Conservation (phyloP, 1,140 invertebrate species). For the Oppia nitens region DNA sequence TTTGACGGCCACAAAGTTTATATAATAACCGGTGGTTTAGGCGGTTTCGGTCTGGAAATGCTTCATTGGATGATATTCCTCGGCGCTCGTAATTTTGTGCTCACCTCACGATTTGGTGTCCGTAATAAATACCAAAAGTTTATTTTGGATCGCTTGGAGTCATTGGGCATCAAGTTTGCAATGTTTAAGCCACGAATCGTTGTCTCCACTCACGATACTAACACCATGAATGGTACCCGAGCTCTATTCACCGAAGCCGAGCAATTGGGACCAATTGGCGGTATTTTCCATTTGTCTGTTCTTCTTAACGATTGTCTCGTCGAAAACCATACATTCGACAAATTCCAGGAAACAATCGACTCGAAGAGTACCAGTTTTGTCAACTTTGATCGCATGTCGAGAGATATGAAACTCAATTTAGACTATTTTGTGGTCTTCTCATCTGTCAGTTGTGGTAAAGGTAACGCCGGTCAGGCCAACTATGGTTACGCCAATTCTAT, state of each 20-base stretch:
- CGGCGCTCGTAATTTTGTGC: slow-evolving; percentile 33
- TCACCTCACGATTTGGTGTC: slow-evolving; percentile 36
- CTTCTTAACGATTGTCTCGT: slow-evolving; percentile 71
- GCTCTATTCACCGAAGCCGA: neutral
- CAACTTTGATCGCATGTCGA: slow-evolving; percentile 49
- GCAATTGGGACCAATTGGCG: slow-evolving; percentile 55
- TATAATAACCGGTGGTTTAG: slow-evolving; percentile 38
- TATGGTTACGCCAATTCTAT: slow-evolving; percentile 88
- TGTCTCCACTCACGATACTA: slow-evolving; percentile 1
- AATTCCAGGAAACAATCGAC: too few relatives aligned
- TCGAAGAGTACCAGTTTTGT: slow-evolving; percentile 46
- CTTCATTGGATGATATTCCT: slow-evolving; percentile 36
- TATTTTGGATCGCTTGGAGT: neutral
- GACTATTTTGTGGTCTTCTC: slow-evolving; percentile 89
- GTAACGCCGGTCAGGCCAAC: slow-evolving; percentile 84
- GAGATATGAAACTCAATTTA: slow-evolving; percentile 41
- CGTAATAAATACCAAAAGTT: slow-evolving; percentile 33
- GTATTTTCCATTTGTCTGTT: slow-evolving; percentile 72
- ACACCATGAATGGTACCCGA: neutral
- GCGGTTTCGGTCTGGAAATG: slow-evolving; percentile 39
- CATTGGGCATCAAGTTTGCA: slow-evolving; percentile 27
- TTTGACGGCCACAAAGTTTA: slow-evolving; percentile 26
- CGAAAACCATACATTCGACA: slow-evolving; percentile 54
- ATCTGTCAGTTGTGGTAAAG: slow-evolving; percentile 78
- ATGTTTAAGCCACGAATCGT: slow-evolving; percentile 40